A percentile compares a stretch with the other conserved stretches of the same genome.
These are phyloP conservation scores for Camponotus vicinus DNA, from an alignment of 1,140 invertebrate species.

Conservation along the genomic window DNA sequence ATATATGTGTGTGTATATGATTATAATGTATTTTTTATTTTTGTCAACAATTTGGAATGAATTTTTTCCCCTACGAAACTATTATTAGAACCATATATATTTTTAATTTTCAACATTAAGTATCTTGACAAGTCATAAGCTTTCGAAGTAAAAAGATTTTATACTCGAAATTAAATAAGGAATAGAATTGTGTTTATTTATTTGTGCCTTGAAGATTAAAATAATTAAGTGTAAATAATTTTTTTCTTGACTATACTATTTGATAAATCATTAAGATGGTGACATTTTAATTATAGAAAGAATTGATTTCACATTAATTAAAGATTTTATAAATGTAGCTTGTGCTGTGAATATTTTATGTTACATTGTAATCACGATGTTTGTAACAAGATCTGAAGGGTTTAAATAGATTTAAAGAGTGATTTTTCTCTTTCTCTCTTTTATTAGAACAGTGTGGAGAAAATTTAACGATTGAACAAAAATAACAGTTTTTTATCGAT, in stretches of 20 bases:
- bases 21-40: neutral
- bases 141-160: neutral
- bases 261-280: neutral
- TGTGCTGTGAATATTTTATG: neutral
- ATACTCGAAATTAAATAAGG: neutral
- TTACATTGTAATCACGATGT: conserved; percentile 11
- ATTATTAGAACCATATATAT: neutral
- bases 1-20: neutral
- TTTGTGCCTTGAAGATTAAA: neutral
- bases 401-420: conserved; percentile 13
- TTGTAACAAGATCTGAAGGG: neutral
- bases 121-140: neutral
- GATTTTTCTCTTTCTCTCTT: neutral
- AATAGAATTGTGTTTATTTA: neutral
- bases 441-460: conserved; percentile 6
- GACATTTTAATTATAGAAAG: neutral
- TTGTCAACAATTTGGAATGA: neutral
- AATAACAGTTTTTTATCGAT: neutral
- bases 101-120: neutral
- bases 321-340: conserved; percentile 15
- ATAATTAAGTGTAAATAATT: too few relatives aligned
- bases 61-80: neutral
- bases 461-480: neutral
- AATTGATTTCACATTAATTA: neutral
- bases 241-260: neutral